phyloP scores from a whole-genome alignment of 37 sponge, comb jelly and placozoan genomes.

The Corticium candelabrum region DNA sequence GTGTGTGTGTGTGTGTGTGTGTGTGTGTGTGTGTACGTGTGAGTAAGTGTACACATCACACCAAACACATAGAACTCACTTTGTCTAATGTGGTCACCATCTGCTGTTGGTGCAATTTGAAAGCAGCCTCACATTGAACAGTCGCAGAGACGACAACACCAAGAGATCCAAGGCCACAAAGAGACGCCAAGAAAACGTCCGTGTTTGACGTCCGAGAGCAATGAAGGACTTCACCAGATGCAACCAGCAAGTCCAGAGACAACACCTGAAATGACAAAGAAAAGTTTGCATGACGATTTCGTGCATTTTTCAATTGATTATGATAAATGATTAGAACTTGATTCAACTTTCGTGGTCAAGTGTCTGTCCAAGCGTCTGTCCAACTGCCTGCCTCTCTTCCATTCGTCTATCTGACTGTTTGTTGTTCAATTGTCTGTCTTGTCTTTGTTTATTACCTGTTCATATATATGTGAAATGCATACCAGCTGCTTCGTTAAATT shows the following conservation, averaged over 20 bases:
- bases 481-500: too few relatives aligned
- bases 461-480: too few relatives aligned
- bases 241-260: neutral
- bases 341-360: too few relatives aligned
- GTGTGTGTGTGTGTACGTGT: too few relatives aligned
- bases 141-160: neutral
- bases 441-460: too few relatives aligned
- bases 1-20: too few relatives aligned
- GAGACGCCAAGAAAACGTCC: neutral
- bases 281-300: too few relatives aligned
- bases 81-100: neutral
- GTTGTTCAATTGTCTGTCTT: too few relatives aligned
- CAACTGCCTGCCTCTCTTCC: too few relatives aligned
- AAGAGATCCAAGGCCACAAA: neutral
- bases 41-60: too few relatives aligned
- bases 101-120: neutral
- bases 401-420: too few relatives aligned
- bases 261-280: neutral
- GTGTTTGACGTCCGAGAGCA: neutral
- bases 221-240: neutral
- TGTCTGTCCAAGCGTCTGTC: too few relatives aligned
- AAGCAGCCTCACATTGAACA: neutral
- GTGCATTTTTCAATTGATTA: neutral
- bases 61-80: neutral
- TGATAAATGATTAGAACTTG: neutral